phyloP scores from a whole-genome alignment of 2,888 invertebrate species.

The Lasioglossum lativentre region DNA sequence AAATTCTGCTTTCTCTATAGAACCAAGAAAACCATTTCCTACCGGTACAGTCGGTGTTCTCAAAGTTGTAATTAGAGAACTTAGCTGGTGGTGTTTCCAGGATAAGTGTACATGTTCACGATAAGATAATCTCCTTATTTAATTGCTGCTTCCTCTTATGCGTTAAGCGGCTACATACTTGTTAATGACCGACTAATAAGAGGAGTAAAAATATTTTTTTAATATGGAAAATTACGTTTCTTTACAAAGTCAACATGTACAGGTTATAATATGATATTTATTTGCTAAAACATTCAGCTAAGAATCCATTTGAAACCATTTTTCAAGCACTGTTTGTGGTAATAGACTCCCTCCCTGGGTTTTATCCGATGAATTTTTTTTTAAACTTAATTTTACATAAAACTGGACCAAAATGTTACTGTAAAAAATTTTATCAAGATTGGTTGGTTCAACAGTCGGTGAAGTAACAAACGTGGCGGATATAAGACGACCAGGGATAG shows the following conservation, averaged over 20 bases:
- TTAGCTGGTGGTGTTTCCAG: background rate
- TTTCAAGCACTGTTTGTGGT: background rate
- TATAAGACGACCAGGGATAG: slow-evolving; percentile 1
- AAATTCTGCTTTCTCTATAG: background rate
- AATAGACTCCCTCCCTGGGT: no score
- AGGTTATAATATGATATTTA: background rate
- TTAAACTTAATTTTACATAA: no score
- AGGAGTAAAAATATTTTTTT: background rate
- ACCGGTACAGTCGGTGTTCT: background rate
- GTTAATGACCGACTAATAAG: background rate
- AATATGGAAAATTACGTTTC: background rate
- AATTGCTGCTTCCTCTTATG: background rate
- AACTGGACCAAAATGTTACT: background rate
- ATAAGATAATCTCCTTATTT: background rate
- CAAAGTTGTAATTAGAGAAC: background rate
- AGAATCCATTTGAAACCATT: no score
- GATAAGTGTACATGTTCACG: background rate
- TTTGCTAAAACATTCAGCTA: background rate
- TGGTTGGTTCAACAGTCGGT: background rate
- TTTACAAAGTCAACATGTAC: background rate
- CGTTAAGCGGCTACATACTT: background rate
- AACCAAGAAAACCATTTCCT: background rate
- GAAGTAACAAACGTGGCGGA: background rate
- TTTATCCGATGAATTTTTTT: no score
- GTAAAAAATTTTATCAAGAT: background rate